Conservation (phyloP, 2,888 invertebrate genomes). For the Megamerina dolium region DNA sequence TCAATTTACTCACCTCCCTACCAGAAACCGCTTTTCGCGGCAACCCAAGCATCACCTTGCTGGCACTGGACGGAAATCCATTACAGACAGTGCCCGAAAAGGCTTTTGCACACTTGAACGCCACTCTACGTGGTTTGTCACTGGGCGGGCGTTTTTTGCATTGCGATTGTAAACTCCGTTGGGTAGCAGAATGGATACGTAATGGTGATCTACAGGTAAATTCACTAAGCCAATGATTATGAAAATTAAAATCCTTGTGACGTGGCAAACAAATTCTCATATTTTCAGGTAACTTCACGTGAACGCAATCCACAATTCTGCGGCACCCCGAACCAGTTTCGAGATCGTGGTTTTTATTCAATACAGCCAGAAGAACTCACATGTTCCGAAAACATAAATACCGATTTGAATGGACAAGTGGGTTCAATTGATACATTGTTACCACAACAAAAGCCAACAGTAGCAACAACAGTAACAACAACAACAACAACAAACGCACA, state of each 20-base stretch:
- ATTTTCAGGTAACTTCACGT: constrained; percentile 64
- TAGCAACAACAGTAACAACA: constrained; percentile 29
- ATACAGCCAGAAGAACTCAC: constrained; percentile 72
- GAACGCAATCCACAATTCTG: constrained; percentile 91
- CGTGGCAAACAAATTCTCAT: not conserved
- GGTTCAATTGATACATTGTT: constrained; percentile 47
- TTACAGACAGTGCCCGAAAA: constrained; percentile 74
- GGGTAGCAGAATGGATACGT: constrained; percentile 88
- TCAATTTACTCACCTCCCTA: constrained; percentile 77
- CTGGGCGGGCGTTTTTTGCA: constrained; percentile 81
- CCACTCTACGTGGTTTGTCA: constrained; percentile 77
- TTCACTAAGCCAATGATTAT: not conserved
- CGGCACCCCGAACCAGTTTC: constrained; percentile 72
- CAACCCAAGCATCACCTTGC: constrained; percentile 76
- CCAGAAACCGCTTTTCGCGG: constrained; percentile 74
- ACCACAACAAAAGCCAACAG: constrained; percentile 44
- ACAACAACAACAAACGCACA: constrained; percentile 46
- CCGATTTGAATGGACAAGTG: constrained; percentile 49
- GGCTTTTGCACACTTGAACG: constrained; percentile 72
- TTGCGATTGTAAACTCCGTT: constrained; percentile 80
- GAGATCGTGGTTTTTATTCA: constrained; percentile 79
- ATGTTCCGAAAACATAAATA: constrained; percentile 54
- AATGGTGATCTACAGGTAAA: constrained; percentile 74
- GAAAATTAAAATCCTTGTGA: not conserved
- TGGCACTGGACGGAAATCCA: constrained; percentile 89